phyloP scores from a whole-genome alignment of 1,140 invertebrate genomes.

The Drosophila nigromelanica region DNA sequence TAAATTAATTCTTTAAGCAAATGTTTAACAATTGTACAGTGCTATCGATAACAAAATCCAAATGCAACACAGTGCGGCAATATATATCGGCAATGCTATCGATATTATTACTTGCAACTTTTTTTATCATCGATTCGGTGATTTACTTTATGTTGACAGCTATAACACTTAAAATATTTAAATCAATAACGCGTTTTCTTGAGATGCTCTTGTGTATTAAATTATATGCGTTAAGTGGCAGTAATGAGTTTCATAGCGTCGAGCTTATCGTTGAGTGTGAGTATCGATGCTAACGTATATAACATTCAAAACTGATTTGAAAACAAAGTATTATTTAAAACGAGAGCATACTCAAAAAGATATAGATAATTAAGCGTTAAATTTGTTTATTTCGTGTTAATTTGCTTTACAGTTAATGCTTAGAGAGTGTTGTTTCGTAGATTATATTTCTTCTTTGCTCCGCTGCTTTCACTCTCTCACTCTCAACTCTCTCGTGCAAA shows the following conservation, averaged over 20 bases:
- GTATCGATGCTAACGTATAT: background rate
- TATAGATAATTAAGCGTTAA: background rate
- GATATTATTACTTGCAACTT: background rate
- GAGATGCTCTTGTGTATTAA: background rate
- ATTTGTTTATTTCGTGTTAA: background rate
- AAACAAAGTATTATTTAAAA: background rate
- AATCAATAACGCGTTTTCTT: too few relatives aligned
- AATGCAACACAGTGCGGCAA: constrained; percentile 11
- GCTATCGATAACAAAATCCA: constrained; percentile 24
- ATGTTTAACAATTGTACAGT: constrained; percentile 34
- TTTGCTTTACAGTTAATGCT: background rate
- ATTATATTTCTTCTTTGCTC: constrained; percentile 16
- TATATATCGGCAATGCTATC: constrained; percentile 5
- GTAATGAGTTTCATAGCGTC: constrained; percentile 1
- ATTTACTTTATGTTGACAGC: too few relatives aligned
- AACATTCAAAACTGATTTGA: background rate
- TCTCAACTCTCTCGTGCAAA: constrained; percentile 22
- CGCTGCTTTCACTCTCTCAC: constrained; percentile 39
- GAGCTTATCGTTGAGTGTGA: constrained; percentile 3
- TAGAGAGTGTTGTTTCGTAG: background rate
- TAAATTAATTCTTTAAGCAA: constrained; percentile 41
- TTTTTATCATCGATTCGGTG: background rate
- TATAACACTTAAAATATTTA: too few relatives aligned
- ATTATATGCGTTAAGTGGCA: background rate
- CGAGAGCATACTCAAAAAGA: background rate